Evolutionary conservation across 2,888 invertebrate genomes (phyloP), one percentile per base, ranked within the genome.

Genomic region (Tinea pellionella): DNA sequence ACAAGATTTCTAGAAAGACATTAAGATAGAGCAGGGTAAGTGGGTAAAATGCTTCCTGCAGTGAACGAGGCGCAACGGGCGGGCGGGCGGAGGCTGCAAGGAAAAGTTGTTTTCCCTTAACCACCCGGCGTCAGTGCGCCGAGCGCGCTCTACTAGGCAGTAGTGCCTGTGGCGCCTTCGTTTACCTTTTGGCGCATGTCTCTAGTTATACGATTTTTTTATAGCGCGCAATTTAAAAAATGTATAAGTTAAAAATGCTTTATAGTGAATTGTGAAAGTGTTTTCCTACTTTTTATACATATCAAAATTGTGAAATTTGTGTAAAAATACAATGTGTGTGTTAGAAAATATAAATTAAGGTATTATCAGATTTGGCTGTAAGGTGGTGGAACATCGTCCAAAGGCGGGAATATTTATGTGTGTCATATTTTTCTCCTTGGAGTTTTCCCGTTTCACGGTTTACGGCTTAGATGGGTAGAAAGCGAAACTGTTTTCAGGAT

Each of bases 321-420:
- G 60, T 63, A 53, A 24, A 53, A 24, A 53, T 53, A 53, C 13
- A 24, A 24, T 19, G 24, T 24, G 53, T 24, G 12, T 15, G 15
- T 47, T 47, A 9, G 18, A 51, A 51, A 51, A 57, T 32, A 57
- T 55, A 57, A 57, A 57, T 57, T 32, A 57, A 57, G 67, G 69
- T 68, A 72, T 74, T 73, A 71, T 69, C 68, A 70, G 70, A 70
- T 77, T 72, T 70, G 66, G 64, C 61, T 63, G 63, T 55, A 62
- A 63, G 65, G 66, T 63, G 71, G 76, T 68, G 77, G 73, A 83
- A 79, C 77, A 79, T 75, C 77, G 78, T 74, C 72, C 71, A 73
- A 69, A 69, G 72, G 70, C 73, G 67, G 72, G 68, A 71, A 73
- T 73, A 78, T 81, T 81, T 80, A 78, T 80, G 78, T 76, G 72